A percentile compares a stretch with the other conserved stretches of the same genome.
Conservation (phyloP, 2,888 invertebrate species). For the Eupithecia exiguata region DNA sequence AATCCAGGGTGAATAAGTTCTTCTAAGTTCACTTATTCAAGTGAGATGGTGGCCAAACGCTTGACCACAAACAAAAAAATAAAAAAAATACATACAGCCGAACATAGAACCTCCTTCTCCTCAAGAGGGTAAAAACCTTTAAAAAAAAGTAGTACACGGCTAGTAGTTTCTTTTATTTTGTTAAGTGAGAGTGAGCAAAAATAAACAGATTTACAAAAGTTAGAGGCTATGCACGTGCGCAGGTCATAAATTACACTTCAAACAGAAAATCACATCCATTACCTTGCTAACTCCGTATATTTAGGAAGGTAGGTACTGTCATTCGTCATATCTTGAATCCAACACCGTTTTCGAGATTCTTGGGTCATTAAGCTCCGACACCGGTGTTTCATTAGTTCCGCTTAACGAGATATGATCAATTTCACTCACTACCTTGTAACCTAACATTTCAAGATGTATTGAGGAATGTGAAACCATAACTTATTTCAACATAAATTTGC, state of each 20-base stretch:
- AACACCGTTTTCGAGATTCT: conserved; percentile 23
- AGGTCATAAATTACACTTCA: not conserved
- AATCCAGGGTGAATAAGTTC: no score
- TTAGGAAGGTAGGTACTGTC: conserved; percentile 11
- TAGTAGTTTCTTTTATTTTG: not conserved
- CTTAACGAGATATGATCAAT: conserved; percentile 40
- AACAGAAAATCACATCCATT: conserved; percentile 9
- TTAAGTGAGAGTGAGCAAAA: not conserved
- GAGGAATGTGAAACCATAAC: not conserved
- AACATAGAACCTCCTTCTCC: no score
- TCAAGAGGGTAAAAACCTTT: no score
- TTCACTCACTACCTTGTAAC: conserved; percentile 31
- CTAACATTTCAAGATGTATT: conserved; percentile 22
- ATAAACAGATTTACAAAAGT: not conserved
- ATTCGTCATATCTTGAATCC: conserved; percentile 9
- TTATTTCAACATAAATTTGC: not conserved
- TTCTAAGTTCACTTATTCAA: no score
- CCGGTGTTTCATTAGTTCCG: conserved; percentile 57
- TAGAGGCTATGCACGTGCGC: not conserved
- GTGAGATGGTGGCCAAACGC: no score
- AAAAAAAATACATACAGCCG: no score
- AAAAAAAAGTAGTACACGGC: no score
- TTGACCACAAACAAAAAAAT: no score
- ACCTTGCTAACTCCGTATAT: not conserved
- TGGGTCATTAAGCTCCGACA: conserved; percentile 38